phyloP scores from a whole-genome alignment of 2,888 invertebrate species.

The Dryobotodes eremita region DNA sequence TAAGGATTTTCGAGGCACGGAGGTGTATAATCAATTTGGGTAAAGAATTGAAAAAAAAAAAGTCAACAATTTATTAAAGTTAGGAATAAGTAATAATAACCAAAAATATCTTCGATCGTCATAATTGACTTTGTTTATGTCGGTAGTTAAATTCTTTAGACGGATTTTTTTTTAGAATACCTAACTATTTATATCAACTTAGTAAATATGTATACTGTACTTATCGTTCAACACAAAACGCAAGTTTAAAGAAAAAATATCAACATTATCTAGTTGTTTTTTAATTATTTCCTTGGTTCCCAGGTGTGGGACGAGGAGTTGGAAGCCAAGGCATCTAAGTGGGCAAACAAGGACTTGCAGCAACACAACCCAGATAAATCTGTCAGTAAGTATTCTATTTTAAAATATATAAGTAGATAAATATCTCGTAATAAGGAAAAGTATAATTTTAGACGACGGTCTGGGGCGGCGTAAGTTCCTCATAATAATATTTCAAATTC shows the following conservation, averaged over 20 bases:
- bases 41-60: neutral
- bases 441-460: too few relatives aligned
- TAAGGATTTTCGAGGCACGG: too few relatives aligned
- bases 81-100: neutral
- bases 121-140: neutral
- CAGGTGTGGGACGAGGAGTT: constrained; percentile 84
- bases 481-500: too few relatives aligned
- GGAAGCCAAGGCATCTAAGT: constrained; percentile 78
- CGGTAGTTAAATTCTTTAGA: neutral
- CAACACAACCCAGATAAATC: constrained; percentile 78
- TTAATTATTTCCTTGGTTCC: neutral
- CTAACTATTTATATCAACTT: neutral
- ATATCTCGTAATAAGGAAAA: neutral
- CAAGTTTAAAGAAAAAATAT: neutral
- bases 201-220: neutral
- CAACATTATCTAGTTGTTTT: neutral
- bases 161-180: neutral
- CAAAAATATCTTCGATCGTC: too few relatives aligned
- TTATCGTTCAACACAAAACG: neutral
- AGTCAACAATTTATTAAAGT: neutral
- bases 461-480: too few relatives aligned
- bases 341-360: constrained; percentile 75
- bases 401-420: neutral
- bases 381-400: constrained; percentile 73
- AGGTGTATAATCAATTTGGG: neutral